Evolutionary conservation across 2,888 invertebrate genomes (phyloP), one percentile per base, ranked within the genome.

Genomic region (Acrocera orbiculus): DNA sequence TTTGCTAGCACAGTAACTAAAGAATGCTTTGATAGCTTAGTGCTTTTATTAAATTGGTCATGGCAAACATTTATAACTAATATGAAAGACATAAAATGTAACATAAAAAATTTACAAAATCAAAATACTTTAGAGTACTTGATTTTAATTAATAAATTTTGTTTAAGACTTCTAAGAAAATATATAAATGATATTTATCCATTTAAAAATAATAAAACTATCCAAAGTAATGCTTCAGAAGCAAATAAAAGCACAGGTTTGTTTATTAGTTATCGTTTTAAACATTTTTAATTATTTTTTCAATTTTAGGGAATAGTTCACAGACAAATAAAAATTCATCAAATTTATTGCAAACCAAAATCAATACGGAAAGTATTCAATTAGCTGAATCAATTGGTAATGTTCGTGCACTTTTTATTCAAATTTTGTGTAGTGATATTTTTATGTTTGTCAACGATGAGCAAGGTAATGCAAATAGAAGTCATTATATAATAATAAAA

Each of bases 161-260:
- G 81, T 51, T 63, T 92, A 36, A 67, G 89, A 30, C 65, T 93
- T 4, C 62, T 89, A 10, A 70, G 77, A 45, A 82, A 79, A 15
- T 93, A 86, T 50, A 79, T 81, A n/a, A 82, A 79, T 49, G 87
- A 90, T 61, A 79, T 90, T 38, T 92, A 89, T 58, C 90, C 92
- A 0, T 78, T 79, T 55, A 74, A 66, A 52, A 69, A 54, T 4
- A 40, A 2, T 10, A 34, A 34, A 23, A 8, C 4, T n/a, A n/a
- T n/a, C n/a, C n/a, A n/a, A n/a, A n/a, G n/a, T n/a, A n/a, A n/a
- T n/a, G n/a, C n/a, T n/a, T n/a, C n/a, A n/a, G n/a, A n/a, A n/a
- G n/a, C n/a, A n/a, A n/a, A n/a, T n/a, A n/a, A n/a, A n/a, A n/a
- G n/a, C n/a, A n/a, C n/a, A n/a, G n/a, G n/a, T n/a, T n/a, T n/a